phyloP scores from a whole-genome alignment of 2,113 vertebrate species.

The Tringa solitaria region DNA sequence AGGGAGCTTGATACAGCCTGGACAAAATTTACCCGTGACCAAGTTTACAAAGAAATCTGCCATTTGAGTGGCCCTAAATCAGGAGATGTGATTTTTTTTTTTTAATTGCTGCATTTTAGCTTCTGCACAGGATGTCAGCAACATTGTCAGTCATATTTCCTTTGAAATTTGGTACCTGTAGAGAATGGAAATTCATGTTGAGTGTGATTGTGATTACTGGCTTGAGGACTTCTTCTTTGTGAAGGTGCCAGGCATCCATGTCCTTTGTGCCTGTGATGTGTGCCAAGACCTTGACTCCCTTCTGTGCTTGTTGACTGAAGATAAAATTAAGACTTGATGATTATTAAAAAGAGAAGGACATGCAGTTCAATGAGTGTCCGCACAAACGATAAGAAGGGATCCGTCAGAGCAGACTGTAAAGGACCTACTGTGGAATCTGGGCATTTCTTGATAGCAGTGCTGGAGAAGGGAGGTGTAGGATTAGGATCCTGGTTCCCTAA shows the following conservation, averaged over 20 bases:
- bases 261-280: not conserved
- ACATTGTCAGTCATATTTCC: fast-evolving
- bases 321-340: not conserved
- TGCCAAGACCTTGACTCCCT: slow-evolving; percentile 20
- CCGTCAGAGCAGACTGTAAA: not conserved
- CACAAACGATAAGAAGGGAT: not conserved
- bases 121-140: not conserved
- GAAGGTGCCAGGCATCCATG: not conserved
- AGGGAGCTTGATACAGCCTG: not conserved
- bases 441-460: not conserved
- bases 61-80: not conserved
- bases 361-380: not conserved
- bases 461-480: not conserved
- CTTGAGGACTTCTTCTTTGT: not conserved
- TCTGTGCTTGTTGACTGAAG: not conserved
- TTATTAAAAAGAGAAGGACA: slow-evolving; percentile 8
- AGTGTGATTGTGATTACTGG: not conserved
- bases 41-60: not conserved
- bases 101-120: not conserved
- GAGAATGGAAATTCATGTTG: not conserved
- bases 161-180: not conserved
- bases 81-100: not conserved
- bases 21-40: not conserved
- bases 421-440: not conserved
- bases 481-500: not conserved